phyloP scores from a whole-genome alignment of 2,797 vertebrate species.

The Ibycter americanus region DNA sequence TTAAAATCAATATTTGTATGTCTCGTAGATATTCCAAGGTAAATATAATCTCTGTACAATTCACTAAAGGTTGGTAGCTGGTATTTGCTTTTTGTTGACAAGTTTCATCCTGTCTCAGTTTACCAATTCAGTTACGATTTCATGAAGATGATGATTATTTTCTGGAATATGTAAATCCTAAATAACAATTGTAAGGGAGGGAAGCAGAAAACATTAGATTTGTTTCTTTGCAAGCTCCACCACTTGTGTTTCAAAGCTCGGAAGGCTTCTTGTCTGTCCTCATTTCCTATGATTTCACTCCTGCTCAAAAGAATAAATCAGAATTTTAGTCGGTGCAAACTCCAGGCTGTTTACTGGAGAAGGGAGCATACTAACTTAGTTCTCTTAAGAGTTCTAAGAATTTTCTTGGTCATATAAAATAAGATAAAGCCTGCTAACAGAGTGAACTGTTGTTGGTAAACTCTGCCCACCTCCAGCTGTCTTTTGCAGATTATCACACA shows the following conservation, averaged over 20 bases:
- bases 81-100: neutral
- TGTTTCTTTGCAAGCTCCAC: neutral
- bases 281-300: neutral
- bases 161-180: neutral
- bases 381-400: neutral
- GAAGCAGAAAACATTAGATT: neutral
- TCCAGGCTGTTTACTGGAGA: neutral
- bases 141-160: neutral
- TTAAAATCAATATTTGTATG: neutral
- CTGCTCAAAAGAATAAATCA: neutral
- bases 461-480: neutral
- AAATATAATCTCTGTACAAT: neutral
- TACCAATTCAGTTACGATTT: neutral
- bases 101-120: neutral
- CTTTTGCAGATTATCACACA: neutral
- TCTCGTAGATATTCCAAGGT: neutral
- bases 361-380: neutral
- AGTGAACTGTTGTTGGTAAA: neutral
- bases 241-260: neutral
- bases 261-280: neutral
- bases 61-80: neutral
- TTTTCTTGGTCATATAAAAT: neutral
- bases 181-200: rapidly evolving
- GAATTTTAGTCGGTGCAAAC: neutral
- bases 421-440: neutral